Percentiles rank a stretch among this genome's conserved stretches.
phyloP scores from a whole-genome alignment of 2,888 invertebrate genomes.

The Cataglyphis rosenhaueri region DNA sequence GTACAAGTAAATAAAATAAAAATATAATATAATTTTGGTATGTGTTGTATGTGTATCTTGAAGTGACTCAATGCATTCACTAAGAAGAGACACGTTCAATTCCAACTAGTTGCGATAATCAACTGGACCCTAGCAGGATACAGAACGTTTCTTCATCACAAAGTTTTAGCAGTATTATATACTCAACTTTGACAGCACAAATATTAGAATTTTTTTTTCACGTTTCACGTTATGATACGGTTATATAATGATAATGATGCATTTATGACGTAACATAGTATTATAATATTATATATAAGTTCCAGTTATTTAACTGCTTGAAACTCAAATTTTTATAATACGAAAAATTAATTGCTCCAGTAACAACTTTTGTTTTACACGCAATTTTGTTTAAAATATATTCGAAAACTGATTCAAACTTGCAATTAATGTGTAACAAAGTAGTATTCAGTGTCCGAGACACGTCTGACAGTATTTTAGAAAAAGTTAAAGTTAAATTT shows the following conservation, averaged over 20 bases:
- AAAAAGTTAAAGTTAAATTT: slow-evolving; percentile 40
- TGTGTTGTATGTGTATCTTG: neutral
- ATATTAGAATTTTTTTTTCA: slow-evolving; percentile 9
- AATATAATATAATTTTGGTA: slow-evolving; percentile 30
- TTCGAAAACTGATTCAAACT: neutral
- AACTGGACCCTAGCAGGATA: slow-evolving; percentile 41
- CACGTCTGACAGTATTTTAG: slow-evolving; percentile 51
- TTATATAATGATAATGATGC: neutral
- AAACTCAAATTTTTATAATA: neutral
- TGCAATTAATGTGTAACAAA: slow-evolving; percentile 23
- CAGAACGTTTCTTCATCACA: slow-evolving; percentile 36
- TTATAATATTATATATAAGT: slow-evolving; percentile 14
- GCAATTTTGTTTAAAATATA: neutral
- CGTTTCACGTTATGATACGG: neutral
- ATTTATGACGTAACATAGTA: neutral
- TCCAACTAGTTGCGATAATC: slow-evolving; percentile 47
- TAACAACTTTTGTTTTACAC: neutral
- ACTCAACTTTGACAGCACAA: slow-evolving; percentile 45
- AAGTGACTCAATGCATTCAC: slow-evolving; percentile 15
- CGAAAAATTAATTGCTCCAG: neutral
- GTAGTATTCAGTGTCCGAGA: slow-evolving; percentile 49
- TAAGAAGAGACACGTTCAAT: slow-evolving; percentile 24
- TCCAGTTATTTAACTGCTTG: neutral
- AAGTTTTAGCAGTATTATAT: slow-evolving; percentile 43
- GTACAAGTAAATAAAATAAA: slow-evolving; percentile 51